phyloP scores from a whole-genome alignment of 2,113 vertebrate species.

The Nannospalax galili region DNA sequence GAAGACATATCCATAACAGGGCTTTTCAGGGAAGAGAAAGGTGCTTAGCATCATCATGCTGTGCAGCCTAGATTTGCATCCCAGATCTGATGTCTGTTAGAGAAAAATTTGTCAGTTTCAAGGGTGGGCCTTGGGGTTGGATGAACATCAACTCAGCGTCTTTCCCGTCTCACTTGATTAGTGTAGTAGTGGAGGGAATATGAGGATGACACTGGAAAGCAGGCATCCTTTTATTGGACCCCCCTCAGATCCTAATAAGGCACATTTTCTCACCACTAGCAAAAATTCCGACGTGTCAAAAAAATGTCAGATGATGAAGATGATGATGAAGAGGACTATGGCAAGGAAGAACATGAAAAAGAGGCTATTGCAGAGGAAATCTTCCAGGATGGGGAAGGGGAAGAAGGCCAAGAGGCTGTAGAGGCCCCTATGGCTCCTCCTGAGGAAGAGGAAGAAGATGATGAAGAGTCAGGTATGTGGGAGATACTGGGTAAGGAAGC shows the following conservation, averaged over 20 bases:
- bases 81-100: background rate
- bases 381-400: slow-evolving; percentile 96
- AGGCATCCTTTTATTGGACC: background rate
- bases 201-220: background rate
- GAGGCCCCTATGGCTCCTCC: slow-evolving; percentile 88
- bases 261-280: slow-evolving; percentile 84
- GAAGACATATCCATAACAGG: background rate
- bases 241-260: too few species aligned
- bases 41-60: background rate
- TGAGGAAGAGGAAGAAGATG: slow-evolving; percentile 95
- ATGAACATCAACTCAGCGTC: background rate
- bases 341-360: slow-evolving; percentile 94
- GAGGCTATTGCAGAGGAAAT: slow-evolving; percentile 97
- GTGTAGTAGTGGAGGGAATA: background rate
- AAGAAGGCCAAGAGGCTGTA: slow-evolving; percentile 92
- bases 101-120: slow-evolving; percentile 11
- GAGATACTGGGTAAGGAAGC: background rate
- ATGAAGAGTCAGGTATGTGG: slow-evolving; percentile 94
- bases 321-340: slow-evolving; percentile 92
- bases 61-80: background rate
- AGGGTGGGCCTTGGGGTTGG: background rate
- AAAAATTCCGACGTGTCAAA: slow-evolving; percentile 96
- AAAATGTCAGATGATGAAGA: slow-evolving; percentile 98
- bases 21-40: background rate
- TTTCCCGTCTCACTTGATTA: background rate